Base-by-base conservation (phyloP, 2,113 vertebrate species). In the Antigone vipio region DNA sequence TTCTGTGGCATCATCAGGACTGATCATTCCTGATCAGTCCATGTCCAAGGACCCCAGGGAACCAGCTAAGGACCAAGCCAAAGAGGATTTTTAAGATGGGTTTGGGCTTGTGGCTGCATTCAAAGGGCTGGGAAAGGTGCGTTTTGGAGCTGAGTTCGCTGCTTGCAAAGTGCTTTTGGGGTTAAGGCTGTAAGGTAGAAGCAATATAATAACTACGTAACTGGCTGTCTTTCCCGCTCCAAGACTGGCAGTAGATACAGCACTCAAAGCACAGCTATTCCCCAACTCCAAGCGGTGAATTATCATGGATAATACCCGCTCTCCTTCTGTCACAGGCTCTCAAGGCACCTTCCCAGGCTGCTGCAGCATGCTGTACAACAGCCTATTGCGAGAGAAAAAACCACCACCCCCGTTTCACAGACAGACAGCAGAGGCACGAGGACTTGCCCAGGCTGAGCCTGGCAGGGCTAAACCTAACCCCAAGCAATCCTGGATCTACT, bases 391-490 rank as follows among this genome's bases (percentile, higher is more conserved):
- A 27, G 63, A 40, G 44, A 34, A 21, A 9, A 49, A 80, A 53
- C 24, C 55, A 32, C 30, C 1, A 13, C 30, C 14, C 35, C 17
- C 20, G 2, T 22, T 15, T 17, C 40, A n/a, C 30, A 69, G 30
- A 32, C 20, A 17, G 44, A 29, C 47, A 24, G 45, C 0, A 0
- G 30, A 23, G 55, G 38, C 82, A 47, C 0, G 0, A n/a, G 71
- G 38, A 59, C 56, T 12, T 32, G 19, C 32, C 32, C 73, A 72
- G 55, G 58, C 74, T 86, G 40, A 91, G 64, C 71, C 82, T 35
- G 44, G 56, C 81, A 59, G 44, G 86, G 63, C 47, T 23, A 5
- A 87, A 30, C 23, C 2, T 5, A 38, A 23, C 23, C 27, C 20
- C 20, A 44, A 68, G 50, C 9, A 21, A n/a, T 12, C 26, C 67